A percentile compares a stretch with the other conserved stretches of the same genome.
These are phyloP conservation scores for Deilephila porcellus DNA, from an alignment of 2,888 invertebrate genomes.

Conservation along the genomic window DNA sequence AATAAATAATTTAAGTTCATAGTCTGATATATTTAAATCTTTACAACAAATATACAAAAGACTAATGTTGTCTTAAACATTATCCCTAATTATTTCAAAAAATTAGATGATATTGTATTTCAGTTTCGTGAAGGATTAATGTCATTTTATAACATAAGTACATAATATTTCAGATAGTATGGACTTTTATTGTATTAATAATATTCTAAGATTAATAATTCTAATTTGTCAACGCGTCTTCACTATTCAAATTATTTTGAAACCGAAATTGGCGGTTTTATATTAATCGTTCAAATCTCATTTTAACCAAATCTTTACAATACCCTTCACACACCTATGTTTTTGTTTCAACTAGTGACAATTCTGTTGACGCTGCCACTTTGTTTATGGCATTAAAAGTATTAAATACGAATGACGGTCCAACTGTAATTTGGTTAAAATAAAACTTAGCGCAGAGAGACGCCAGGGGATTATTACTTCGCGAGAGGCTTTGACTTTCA, in stretches of 20 bases:
- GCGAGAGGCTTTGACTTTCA: conserved; percentile 68
- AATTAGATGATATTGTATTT: neutral
- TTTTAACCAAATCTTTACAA: neutral
- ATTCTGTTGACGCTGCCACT: neutral
- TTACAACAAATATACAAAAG: neutral
- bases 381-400: conserved; percentile 26
- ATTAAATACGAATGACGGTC: conserved; percentile 31
- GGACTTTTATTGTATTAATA: no score
- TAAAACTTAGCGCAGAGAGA: conserved; percentile 60
- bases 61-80: neutral
- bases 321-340: neutral
- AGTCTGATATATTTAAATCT: neutral
- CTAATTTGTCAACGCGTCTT: no score
- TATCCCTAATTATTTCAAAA: neutral
- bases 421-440: conserved; percentile 59
- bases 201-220: no score
- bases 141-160: no score
- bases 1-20: neutral
- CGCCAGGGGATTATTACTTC: conserved; percentile 59
- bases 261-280: no score
- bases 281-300: no score
- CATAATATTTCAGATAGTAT: no score
- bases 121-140: neutral
- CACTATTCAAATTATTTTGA: no score
- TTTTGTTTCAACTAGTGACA: conserved; percentile 6